Percentiles rank a stretch among this genome's conserved stretches.
These are phyloP conservation scores for Trichoplusia ni DNA, from an alignment of 1,140 invertebrate species.

Conservation along the genomic window DNA sequence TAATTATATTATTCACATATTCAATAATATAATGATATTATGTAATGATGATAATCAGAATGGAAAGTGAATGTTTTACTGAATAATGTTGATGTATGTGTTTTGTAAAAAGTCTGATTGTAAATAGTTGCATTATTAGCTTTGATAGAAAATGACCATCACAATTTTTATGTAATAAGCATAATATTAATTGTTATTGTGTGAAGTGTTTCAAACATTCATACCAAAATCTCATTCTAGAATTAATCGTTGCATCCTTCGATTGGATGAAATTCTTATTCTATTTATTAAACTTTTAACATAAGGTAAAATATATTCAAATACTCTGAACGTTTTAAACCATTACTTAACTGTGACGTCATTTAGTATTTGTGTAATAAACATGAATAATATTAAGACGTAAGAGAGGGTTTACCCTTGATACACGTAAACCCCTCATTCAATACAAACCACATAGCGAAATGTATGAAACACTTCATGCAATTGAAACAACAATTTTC, in stretches of 20 bases:
- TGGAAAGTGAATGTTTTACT: slow-evolving; percentile 32
- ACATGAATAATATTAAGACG: slow-evolving; percentile 11
- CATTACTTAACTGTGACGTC: slow-evolving; percentile 13
- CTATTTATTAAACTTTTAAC: too few species aligned
- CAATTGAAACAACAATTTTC: slow-evolving; percentile 47
- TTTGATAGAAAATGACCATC: slow-evolving; percentile 53
- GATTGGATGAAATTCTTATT: too few species aligned
- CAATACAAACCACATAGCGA: slow-evolving; percentile 13
- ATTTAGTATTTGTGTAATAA: slow-evolving; percentile 13
- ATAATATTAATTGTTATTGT: slow-evolving; percentile 46
- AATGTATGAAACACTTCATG: slow-evolving; percentile 49
- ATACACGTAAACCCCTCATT: not conserved
- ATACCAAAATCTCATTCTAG: slow-evolving; percentile 6
- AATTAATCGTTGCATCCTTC: too few species aligned
- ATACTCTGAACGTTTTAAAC: too few species aligned
- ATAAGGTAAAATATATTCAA: too few species aligned
- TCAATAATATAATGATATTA: slow-evolving; percentile 9
- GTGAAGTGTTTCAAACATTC: slow-evolving; percentile 43
- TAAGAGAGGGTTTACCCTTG: slow-evolving; percentile 8
- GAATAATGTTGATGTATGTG: slow-evolving; percentile 41
- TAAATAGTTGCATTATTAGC: slow-evolving; percentile 57
- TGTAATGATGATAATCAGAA: slow-evolving; percentile 9
- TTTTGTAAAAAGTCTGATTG: slow-evolving; percentile 75
- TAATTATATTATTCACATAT: slow-evolving; percentile 15
- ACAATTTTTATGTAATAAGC: slow-evolving; percentile 53